Base-by-base conservation (phyloP, 2,797 vertebrate species). In the Poliocrania exsul region DNA sequence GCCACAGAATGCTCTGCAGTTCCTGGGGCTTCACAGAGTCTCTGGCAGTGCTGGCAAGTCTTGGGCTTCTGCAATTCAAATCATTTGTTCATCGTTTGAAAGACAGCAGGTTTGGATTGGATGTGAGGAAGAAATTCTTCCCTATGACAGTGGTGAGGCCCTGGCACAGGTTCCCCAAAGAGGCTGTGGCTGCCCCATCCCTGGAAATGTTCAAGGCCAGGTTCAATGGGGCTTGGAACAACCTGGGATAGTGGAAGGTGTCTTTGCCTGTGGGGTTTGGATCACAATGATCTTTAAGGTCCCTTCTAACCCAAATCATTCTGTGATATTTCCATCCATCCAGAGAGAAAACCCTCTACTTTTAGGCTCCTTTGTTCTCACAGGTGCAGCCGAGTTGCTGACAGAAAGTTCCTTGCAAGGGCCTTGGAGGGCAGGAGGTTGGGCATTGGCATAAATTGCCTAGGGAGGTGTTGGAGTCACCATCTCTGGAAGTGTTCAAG, bases 161-260 rank as follows among this genome's bases (percentile, higher is more conserved):
- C 49, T 82, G 56, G 56, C 13, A 28, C 18, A 40, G 33, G 33
- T 0, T 67, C 9, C 15, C 31, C 40, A 74, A 35, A 61, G 49
- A 0, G 28, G 23, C 26, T 69, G 62, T 28, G 62, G 35, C 18
- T 81, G 40, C 49, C 19, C 18, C 47, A 49, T 69, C 26, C 70
- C 35, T 75, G 70, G 23, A 0, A 62, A 11, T 37, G 35, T 1
- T 10, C 62, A n/a, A n/a, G n/a, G 18, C 35, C 62, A 25, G 62
- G 26, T 0, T 62, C 56, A 60, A 58, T 0, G 0, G 11, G 16
- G 11, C 20, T 46, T 18, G 38, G 79, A 70, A 7, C 13, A 18
- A 0, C 13, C 26, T 38, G 71, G 37, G 16, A 1, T 0, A 1
- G 16, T 21, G 50, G 71, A 23, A 64, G 5, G 0, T 37, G 28